These are phyloP conservation scores for Lepidurus couesii DNA, from an alignment of 1,140 invertebrate genomes.

Conservation along the genomic window DNA sequence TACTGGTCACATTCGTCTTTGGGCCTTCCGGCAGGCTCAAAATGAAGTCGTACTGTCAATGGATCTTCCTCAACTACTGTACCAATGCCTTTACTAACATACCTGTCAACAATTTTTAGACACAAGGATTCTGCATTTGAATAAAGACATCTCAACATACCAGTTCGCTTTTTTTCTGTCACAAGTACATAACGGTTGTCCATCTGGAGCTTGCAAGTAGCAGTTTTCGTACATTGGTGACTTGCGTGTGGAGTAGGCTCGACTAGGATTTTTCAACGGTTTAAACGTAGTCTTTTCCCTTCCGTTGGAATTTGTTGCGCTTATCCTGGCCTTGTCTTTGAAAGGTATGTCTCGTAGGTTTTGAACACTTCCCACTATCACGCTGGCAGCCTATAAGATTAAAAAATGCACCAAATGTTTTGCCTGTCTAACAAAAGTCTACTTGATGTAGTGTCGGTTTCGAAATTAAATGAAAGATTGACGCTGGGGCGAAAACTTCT, in stretches of 20 bases:
- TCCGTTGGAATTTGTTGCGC: neutral
- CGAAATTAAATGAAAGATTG: constrained; percentile 20
- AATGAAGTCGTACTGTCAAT: constrained; percentile 65
- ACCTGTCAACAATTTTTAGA: constrained; percentile 44
- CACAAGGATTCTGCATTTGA: constrained; percentile 16
- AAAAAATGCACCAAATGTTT: neutral
- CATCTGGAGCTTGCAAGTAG: constrained; percentile 69
- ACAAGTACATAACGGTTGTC: constrained; percentile 69
- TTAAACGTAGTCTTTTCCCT: neutral
- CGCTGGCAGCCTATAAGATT: constrained; percentile 27
- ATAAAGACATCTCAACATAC: constrained; percentile 47
- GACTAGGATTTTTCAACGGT: neutral
- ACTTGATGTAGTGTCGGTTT: neutral
- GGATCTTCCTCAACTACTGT: constrained; percentile 60
- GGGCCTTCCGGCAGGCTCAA: constrained; percentile 71
- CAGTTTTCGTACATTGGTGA: constrained; percentile 75
- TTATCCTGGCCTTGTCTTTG: constrained; percentile 9
- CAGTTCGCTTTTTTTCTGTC: constrained; percentile 74
- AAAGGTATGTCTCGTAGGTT: neutral
- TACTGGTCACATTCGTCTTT: constrained; percentile 62
- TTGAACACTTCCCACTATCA: constrained; percentile 1
- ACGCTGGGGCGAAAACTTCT: constrained; percentile 33
- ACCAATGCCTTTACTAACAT: constrained; percentile 61
- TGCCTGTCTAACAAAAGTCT: constrained; percentile 13
- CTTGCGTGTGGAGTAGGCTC: constrained; percentile 48